Base-by-base conservation (phyloP, 2,797 vertebrate species). In the Eremophila alpestris region DNA sequence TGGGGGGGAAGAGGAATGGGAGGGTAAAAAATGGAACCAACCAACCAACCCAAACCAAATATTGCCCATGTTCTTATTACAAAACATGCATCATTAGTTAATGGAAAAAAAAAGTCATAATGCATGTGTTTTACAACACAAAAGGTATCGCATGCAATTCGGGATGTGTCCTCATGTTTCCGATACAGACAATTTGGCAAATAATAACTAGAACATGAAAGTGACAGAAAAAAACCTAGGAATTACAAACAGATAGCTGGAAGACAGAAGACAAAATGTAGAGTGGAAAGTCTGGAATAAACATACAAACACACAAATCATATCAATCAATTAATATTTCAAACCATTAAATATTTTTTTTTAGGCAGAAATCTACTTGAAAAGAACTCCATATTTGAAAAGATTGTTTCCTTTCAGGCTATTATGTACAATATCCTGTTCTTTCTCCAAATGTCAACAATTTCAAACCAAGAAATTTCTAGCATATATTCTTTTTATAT, bases 1-100 rank as follows among this genome's bases (percentile, higher is more conserved):
- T n/a, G 1, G 1, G 11, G 36, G 36, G 1, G 1, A 27, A 26
- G 16, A 11, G 1, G 8, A 55, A 13, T 26, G 11, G 12, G 14
- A 32, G 11, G 7, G 2, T 26, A 88, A 46, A 15, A 32, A 76
- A 59, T 12, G 11, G 63, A 83, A 65, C 4, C 4, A 74, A 36
- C 1, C 10, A 74, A 52, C 3, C 5, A 30, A 70, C 14, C 9
- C 13, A 69, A 87, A 40, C 2, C 21, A 58, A 69, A 46, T 3
- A 38, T 30, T n/a, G 7, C 1, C 2, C 2, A 0, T 21, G 13
- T 62, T 69, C 24, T 34, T 48, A 16, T 60, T 24, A 24, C 52
- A 71, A 88, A 52, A 40, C 7, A n/a, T 5, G 1, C 34, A 51
- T 41, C 7, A 32, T 23, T 52, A 48, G 6, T 30, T 40, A 45